Evolutionary conservation across 1,140 invertebrate species (phyloP).

Genomic region (Zaprionus africanus): DNA sequence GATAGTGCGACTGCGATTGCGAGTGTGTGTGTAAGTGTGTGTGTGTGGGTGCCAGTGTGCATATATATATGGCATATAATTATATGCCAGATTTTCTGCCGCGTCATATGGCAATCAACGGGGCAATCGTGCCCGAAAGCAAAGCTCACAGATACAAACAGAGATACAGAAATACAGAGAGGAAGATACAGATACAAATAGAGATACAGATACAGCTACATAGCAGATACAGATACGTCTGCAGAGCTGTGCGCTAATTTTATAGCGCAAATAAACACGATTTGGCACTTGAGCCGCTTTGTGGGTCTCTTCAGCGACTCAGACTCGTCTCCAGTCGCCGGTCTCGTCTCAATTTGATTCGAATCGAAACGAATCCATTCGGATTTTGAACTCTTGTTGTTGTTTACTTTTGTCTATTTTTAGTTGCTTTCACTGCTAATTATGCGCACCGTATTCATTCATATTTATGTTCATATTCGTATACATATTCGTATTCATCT

Average conservation of each 20-base stretch:
- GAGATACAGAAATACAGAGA: slow-evolving; percentile 23
- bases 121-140: slow-evolving; percentile 62
- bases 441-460: slow-evolving; percentile 49
- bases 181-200: slow-evolving; percentile 17
- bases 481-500: slow-evolving; percentile 30
- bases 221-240: slow-evolving; percentile 19
- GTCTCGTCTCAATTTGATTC: slow-evolving; percentile 29
- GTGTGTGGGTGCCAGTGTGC: not conserved
- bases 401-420: slow-evolving; percentile 32
- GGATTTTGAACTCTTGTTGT: slow-evolving; percentile 12
- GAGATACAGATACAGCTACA: slow-evolving; percentile 11
- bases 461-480: slow-evolving; percentile 22
- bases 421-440: slow-evolving; percentile 72
- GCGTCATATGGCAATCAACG: slow-evolving; percentile 71
- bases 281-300: slow-evolving; percentile 73
- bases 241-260: slow-evolving; percentile 69
- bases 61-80: slow-evolving; percentile 52
- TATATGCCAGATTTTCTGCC: slow-evolving; percentile 69
- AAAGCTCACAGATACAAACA: slow-evolving; percentile 36
- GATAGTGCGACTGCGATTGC: too few species aligned
- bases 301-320: slow-evolving; percentile 58
- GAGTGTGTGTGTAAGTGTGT: not conserved
- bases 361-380: slow-evolving; percentile 26
- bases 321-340: slow-evolving; percentile 30
- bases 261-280: slow-evolving; percentile 80